These are phyloP conservation scores for Sylvietta virens DNA, from an alignment of 2,113 vertebrate genomes.

Conservation along the genomic window DNA sequence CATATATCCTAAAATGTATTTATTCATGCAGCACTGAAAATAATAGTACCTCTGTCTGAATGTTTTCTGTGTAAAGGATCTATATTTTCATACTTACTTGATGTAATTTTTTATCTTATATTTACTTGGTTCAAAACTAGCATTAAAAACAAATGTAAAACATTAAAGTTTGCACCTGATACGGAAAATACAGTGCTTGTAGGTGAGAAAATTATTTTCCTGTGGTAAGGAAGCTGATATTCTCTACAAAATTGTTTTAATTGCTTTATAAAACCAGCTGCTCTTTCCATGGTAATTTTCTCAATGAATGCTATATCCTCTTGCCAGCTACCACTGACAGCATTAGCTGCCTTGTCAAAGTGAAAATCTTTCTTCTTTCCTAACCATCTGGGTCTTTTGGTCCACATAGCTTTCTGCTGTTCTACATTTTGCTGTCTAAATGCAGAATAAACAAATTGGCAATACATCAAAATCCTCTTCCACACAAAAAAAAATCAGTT, in stretches of 20 bases:
- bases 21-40: neutral
- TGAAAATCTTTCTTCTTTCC: neutral
- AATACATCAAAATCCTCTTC: neutral
- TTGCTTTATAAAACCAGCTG: neutral
- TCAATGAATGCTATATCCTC: neutral
- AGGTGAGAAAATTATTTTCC: neutral
- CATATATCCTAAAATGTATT: neutral
- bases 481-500: neutral
- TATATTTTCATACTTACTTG: neutral
- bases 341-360: neutral
- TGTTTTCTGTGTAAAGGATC: neutral
- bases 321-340: neutral
- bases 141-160: neutral
- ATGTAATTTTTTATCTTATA: neutral
- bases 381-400: neutral
- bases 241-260: neutral
- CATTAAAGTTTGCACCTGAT: neutral
- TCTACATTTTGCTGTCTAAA: neutral
- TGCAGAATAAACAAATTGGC: neutral
- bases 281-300: neutral
- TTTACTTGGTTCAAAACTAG: neutral
- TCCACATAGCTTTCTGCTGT: neutral
- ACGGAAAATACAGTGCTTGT: neutral
- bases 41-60: neutral
- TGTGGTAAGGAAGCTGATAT: neutral